phyloP scores from a whole-genome alignment of 2,113 vertebrate genomes.

The Charina bottae region DNA sequence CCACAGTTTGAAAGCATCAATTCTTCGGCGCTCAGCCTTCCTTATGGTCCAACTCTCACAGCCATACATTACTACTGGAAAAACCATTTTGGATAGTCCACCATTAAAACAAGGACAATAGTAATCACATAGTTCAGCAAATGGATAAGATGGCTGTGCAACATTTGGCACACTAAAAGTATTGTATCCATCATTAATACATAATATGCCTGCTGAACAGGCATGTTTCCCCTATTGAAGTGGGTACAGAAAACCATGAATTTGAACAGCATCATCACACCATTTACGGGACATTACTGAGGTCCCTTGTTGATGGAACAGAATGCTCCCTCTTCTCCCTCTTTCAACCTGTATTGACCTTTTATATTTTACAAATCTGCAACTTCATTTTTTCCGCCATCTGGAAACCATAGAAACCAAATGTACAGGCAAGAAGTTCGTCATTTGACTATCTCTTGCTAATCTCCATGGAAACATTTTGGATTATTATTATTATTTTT shows the following conservation, averaged over 20 bases:
- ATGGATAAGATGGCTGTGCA: not conserved
- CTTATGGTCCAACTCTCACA: too few relatives aligned
- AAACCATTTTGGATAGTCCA: not conserved
- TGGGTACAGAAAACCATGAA: not conserved
- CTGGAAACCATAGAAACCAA: conserved; percentile 85
- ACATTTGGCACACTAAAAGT: not conserved
- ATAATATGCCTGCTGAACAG: not conserved
- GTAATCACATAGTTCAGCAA: not conserved
- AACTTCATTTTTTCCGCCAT: conserved; percentile 61
- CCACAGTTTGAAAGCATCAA: too few relatives aligned
- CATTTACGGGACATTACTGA: conserved; percentile 22
- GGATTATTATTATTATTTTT: conserved; percentile 1
- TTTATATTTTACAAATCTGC: conserved; percentile 60
- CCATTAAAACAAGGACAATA: not conserved
- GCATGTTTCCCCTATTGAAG: conserved; percentile 24
- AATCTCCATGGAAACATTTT: conserved; percentile 84
- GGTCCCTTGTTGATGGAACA: conserved; percentile 29
- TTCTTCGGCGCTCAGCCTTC: too few relatives aligned
- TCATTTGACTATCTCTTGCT: conserved; percentile 82
- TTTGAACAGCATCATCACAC: conserved; percentile 8
- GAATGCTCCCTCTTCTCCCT: conserved; percentile 51
- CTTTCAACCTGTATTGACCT: conserved; percentile 63
- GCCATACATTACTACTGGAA: too few relatives aligned
- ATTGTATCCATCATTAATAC: not conserved
- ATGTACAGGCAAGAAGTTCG: conserved; percentile 80